These are phyloP conservation scores for Hippocampus barbouri DNA, from an alignment of 2,113 vertebrate genomes.

Conservation along the genomic window DNA sequence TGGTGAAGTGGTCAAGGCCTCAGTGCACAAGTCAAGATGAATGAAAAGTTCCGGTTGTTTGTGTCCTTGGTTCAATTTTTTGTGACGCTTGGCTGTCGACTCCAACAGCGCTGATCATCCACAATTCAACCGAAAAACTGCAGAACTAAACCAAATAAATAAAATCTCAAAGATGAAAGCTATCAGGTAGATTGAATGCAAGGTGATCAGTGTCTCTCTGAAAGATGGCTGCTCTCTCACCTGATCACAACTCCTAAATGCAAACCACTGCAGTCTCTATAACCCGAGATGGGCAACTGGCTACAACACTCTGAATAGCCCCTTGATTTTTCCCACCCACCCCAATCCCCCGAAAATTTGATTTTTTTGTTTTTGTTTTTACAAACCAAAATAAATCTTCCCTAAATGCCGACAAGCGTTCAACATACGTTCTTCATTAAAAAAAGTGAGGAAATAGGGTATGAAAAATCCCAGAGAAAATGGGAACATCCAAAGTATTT, in stretches of 20 bases:
- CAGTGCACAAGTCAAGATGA: conserved; percentile 31
- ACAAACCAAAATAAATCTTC: no score
- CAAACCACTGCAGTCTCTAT: conserved; percentile 37
- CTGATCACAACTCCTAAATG: conserved; percentile 39
- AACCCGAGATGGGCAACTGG: no score
- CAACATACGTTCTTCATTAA: no score
- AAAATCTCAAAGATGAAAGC: conserved; percentile 39
- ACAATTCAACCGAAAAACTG: conserved; percentile 31
- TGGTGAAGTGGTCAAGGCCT: conserved; percentile 39
- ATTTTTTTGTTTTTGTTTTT: no score
- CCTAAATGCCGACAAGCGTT: no score
- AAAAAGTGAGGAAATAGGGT: no score
- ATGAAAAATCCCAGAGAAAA: no score
- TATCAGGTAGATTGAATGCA: conserved; percentile 63
- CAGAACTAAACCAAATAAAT: conserved; percentile 61
- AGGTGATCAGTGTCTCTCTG: conserved; percentile 41
- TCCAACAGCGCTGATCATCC: conserved; percentile 17
- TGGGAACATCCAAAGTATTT: no score
- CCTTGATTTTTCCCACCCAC: no score
- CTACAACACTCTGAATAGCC: no score
- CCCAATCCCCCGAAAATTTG: no score
- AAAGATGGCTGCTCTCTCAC: conserved; percentile 35
- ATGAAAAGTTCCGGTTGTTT: conserved; percentile 17
- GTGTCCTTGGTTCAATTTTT: conserved; percentile 4
- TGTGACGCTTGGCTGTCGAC: neutral